Evolutionary conservation across 2,888 invertebrate genomes (phyloP).

Genomic region (Blastobasis adustella): DNA sequence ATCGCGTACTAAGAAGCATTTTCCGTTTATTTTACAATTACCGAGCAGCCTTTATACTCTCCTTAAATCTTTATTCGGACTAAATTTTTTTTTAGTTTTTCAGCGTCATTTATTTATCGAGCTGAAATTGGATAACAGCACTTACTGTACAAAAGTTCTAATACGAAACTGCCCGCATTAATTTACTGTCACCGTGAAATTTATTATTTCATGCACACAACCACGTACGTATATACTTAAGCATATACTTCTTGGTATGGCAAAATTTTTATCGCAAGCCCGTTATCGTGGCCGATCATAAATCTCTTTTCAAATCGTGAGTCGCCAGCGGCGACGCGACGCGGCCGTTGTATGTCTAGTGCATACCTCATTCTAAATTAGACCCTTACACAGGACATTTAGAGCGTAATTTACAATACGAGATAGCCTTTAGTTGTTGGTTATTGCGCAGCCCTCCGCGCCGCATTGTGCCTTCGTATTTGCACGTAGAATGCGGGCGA

Average conservation of each 20-base stretch:
- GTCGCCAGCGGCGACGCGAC: conserved; percentile 49
- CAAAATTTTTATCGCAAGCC: conserved; percentile 69
- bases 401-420: conserved; percentile 53
- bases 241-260: conserved; percentile 44
- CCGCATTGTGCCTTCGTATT: conserved; percentile 71
- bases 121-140: background rate
- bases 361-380: conserved; percentile 35
- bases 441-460: conserved; percentile 51
- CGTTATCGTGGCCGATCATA: conserved; percentile 73
- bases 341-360: conserved; percentile 43
- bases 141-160: too few species aligned
- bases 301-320: conserved; percentile 74
- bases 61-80: too few species aligned
- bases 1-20: too few species aligned
- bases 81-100: background rate
- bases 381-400: conserved; percentile 37
- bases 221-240: conserved; percentile 10
- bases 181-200: too few species aligned
- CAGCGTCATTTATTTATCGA: background rate
- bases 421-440: conserved; percentile 42
- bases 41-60: too few species aligned
- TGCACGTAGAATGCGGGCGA: conserved; percentile 69
- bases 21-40: too few species aligned
- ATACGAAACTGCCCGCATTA: too few species aligned
- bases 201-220: too few species aligned